Conservation (phyloP, 2,797 vertebrate genomes). For the Coracias cyanogaster region DNA sequence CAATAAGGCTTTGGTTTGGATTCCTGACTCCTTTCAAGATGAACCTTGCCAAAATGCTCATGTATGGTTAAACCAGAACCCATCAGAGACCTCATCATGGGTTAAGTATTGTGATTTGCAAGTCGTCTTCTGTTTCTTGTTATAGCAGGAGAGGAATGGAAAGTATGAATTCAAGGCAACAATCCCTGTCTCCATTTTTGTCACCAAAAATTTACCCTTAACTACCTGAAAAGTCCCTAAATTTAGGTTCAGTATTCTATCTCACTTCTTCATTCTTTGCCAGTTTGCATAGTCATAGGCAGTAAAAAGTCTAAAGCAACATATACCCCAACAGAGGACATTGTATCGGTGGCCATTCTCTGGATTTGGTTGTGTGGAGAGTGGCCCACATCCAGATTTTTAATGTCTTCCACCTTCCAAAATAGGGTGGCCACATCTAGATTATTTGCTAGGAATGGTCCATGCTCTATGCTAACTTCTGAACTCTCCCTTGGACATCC, state of each 20-base stretch:
- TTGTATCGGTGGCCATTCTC: background rate
- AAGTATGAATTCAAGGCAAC: background rate
- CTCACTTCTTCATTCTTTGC: background rate
- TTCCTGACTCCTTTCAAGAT: slow-evolving; percentile 59
- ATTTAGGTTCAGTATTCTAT: background rate
- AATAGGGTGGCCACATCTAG: background rate
- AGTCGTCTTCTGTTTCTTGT: slow-evolving; percentile 21
- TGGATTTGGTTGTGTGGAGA: background rate
- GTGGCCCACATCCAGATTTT: background rate
- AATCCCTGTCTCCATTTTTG: background rate
- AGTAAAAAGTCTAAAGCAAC: background rate
- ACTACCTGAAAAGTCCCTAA: background rate
- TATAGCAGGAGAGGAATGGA: background rate
- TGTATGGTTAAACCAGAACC: slow-evolving; percentile 62
- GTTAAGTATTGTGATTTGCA: slow-evolving; percentile 19
- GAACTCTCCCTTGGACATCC: background rate
- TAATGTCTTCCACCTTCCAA: background rate
- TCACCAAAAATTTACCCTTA: background rate
- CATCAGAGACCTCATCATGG: slow-evolving; percentile 16
- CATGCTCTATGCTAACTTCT: background rate
- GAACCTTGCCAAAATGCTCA: slow-evolving; percentile 41
- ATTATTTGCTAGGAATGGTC: background rate
- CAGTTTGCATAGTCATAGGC: background rate
- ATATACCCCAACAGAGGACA: background rate
- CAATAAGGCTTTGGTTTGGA: slow-evolving; percentile 37